Evolutionary conservation across 2,113 vertebrate genomes (phyloP).

Genomic region (Budorcas taxicolor): DNA sequence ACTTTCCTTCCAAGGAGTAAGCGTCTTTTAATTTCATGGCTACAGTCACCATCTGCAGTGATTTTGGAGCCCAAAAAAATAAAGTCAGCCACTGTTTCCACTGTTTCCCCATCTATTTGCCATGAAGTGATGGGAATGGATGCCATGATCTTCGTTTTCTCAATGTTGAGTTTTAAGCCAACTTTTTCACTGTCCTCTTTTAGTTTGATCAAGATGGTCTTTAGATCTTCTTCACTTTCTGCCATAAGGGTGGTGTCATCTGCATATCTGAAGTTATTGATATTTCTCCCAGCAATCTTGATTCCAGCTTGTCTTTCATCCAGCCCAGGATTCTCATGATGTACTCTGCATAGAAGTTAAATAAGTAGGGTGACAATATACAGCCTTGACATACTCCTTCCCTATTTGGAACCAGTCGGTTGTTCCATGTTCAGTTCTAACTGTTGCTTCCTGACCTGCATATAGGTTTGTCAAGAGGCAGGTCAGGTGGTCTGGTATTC

Average conservation of each 20-base stretch:
- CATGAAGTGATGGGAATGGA: background rate
- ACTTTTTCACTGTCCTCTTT: background rate
- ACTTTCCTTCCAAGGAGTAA: background rate
- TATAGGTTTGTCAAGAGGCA: no score
- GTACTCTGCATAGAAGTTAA: background rate
- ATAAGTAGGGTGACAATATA: background rate
- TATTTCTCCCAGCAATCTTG: rapidly evolving
- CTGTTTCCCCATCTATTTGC: background rate
- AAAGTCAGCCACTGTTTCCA: background rate
- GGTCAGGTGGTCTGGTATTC: no score
- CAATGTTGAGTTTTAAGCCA: background rate
- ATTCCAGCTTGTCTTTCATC: background rate
- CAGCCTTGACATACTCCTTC: background rate
- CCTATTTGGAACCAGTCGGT: background rate
- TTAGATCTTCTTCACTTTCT: background rate
- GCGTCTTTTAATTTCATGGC: background rate
- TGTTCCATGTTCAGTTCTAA: rapidly evolving
- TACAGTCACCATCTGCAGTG: background rate
- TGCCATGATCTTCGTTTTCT: background rate
- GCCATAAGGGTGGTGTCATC: background rate
- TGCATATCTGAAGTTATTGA: background rate
- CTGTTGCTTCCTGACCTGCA: no score
- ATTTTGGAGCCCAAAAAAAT: rapidly evolving
- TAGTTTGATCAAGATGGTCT: background rate
- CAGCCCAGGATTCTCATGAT: background rate